Conservation (phyloP, 2,888 invertebrate species). For the Endotricha flammealis region DNA sequence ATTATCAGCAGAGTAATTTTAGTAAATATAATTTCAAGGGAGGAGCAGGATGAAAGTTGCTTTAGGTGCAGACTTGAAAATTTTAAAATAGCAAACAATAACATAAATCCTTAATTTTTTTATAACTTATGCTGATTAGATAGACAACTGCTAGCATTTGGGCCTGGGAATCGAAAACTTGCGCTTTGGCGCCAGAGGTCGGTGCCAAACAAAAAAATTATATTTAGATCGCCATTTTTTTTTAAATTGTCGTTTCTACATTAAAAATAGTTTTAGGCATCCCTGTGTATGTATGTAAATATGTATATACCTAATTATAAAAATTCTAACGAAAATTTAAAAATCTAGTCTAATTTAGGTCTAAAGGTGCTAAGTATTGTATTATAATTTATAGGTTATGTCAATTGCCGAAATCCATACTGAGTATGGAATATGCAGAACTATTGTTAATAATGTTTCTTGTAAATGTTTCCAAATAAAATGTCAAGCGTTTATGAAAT, state of each 20-base stretch:
- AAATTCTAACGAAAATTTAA: slow-evolving; percentile 40
- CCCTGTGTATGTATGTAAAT: slow-evolving; percentile 46
- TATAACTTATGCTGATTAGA: too few relatives aligned
- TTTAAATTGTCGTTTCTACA: not conserved
- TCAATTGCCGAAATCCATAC: slow-evolving; percentile 62
- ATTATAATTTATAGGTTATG: slow-evolving; percentile 50
- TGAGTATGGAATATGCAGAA: slow-evolving; percentile 51
- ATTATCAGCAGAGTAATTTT: too few relatives aligned
- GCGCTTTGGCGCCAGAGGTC: too few relatives aligned
- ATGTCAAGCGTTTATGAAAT: slow-evolving; percentile 68
- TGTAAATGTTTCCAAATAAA: slow-evolving; percentile 77
- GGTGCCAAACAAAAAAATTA: too few relatives aligned
- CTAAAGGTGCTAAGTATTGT: slow-evolving; percentile 76
- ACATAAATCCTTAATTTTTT: too few relatives aligned
- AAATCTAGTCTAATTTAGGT: slow-evolving; percentile 75
- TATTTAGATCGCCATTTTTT: too few relatives aligned
- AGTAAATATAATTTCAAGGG: too few relatives aligned
- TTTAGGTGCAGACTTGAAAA: too few relatives aligned
- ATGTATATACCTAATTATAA: slow-evolving; percentile 16
- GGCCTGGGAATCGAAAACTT: too few relatives aligned
- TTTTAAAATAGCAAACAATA: too few relatives aligned
- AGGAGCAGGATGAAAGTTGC: too few relatives aligned
- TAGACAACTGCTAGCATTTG: too few relatives aligned
- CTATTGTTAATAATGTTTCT: slow-evolving; percentile 68
- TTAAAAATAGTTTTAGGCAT: slow-evolving; percentile 5